Evolutionary conservation across 2,797 vertebrate genomes (phyloP), one percentile per base, ranked within the genome.

Genomic region (Schizopygopsis malacanthus): DNA sequence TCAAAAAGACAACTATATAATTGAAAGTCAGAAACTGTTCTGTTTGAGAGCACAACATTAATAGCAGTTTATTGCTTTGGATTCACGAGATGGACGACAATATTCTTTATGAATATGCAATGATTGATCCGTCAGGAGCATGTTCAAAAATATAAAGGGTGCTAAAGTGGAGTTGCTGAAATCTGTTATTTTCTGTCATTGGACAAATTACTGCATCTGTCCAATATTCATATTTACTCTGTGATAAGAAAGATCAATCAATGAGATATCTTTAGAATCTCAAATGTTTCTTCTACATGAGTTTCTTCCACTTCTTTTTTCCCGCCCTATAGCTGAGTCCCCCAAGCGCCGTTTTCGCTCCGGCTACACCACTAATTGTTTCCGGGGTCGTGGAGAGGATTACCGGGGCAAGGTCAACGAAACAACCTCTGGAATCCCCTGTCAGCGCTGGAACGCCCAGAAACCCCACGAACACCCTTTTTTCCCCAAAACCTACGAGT

Each of bases 401-500:
- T 99, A 99, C 92, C 94, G 97, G 0, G 98, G 98, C 2, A 95
- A 79, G 10, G 93, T 96, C 88, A 98, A 97, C 0, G 91, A 96
- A 90, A 99, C 98, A 0, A 94, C 97, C 0, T 96, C 97, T 0
- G 97, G 98, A 1, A 96, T 98, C 90, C 93, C 95, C 73, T 99
- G 98, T 92, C 98, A 99, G 94, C 95, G 94, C 3, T 99, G 98
- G 98, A 96, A 98, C 0, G 88, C 95, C 2, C 98, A 99, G 92
- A 59, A 75, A 0, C 97, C 97, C 1, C 98, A 99, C 71, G 93
- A 84, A 86, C 98, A 99, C 89, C 95, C 95, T 20, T 99, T 99
- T 15, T 87, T 87, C 67, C 98, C 98, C 0, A 95, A 97, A 87
- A 98, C 96, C 89, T 99, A 99, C 4, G 94, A 95, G 0, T 99